phyloP scores from a whole-genome alignment of 23 tunicate species.

The Trididemnum clinides region DNA sequence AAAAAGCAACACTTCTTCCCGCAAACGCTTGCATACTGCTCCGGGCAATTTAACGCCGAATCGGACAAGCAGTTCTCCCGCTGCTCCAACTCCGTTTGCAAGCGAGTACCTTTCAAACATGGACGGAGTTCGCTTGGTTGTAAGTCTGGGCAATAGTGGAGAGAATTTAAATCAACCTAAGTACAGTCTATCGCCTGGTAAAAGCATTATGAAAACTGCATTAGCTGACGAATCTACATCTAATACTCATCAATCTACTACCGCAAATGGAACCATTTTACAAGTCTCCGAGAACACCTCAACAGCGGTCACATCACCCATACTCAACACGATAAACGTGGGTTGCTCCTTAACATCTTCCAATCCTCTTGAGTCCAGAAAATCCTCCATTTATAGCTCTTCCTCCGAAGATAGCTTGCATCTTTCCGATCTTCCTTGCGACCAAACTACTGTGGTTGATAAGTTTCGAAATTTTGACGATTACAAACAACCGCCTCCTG shows the following conservation, averaged over 20 bases:
- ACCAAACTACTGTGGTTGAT: slow-evolving; percentile 31
- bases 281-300: background rate
- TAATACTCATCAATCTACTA: background rate
- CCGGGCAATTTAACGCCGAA: background rate
- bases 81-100: slow-evolving; percentile 31
- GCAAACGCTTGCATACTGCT: background rate
- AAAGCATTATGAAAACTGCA: slow-evolving; percentile 15
- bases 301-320: background rate
- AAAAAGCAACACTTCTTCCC: background rate
- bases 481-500: slow-evolving; percentile 15
- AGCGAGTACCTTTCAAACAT: slow-evolving; percentile 45
- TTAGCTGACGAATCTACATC: background rate
- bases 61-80: background rate
- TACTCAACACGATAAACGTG: background rate
- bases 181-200: background rate
- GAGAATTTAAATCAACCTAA: background rate
- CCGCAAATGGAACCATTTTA: background rate
- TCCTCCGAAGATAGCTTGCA: slow-evolving; percentile 32
- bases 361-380: background rate
- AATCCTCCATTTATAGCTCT: background rate
- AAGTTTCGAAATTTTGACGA: slow-evolving; percentile 57
- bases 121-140: slow-evolving; percentile 57
- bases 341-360: background rate
- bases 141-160: slow-evolving; percentile 24
- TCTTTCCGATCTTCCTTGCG: slow-evolving; percentile 58